phyloP scores from a whole-genome alignment of 2,888 invertebrate species.

The Napeogenes inachia region DNA sequence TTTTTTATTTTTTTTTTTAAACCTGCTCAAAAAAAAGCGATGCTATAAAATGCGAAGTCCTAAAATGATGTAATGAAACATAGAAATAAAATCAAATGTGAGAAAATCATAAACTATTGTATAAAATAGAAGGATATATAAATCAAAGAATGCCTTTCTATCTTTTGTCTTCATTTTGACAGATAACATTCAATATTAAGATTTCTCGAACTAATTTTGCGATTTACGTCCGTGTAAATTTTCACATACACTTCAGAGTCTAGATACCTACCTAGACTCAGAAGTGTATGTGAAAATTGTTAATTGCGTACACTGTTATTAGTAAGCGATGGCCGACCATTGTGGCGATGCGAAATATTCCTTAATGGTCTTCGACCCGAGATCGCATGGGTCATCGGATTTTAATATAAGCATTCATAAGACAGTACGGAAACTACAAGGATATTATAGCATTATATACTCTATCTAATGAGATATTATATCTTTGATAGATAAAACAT shows the following conservation, averaged over 20 bases:
- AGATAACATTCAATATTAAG: slow-evolving; percentile 8
- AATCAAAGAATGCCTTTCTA: too few relatives aligned
- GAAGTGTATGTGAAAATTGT: slow-evolving; percentile 9
- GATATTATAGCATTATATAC: neutral
- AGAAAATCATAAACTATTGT: too few relatives aligned
- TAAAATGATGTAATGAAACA: too few relatives aligned
- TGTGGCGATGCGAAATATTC: slow-evolving; percentile 29
- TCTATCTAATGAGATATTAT: neutral
- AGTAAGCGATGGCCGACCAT: slow-evolving; percentile 26
- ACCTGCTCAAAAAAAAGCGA: too few relatives aligned
- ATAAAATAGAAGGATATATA: too few relatives aligned
- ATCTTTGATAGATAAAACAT: neutral
- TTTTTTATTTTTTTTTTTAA: too few relatives aligned
- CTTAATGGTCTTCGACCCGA: slow-evolving; percentile 28
- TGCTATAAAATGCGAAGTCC: too few relatives aligned
- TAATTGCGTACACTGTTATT: slow-evolving; percentile 32
- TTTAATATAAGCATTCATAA: slow-evolving; percentile 20
- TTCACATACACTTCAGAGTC: slow-evolving; percentile 29
- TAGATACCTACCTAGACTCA: slow-evolving; percentile 22
- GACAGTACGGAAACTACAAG: neutral
- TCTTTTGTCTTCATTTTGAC: neutral
- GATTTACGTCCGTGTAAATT: slow-evolving; percentile 31
- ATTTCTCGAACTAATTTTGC: slow-evolving; percentile 19
- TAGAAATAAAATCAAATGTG: too few relatives aligned
- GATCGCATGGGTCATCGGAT: slow-evolving; percentile 29